Evolutionary conservation across 2,797 vertebrate species (phyloP).

Genomic region (Spinus pinus): DNA sequence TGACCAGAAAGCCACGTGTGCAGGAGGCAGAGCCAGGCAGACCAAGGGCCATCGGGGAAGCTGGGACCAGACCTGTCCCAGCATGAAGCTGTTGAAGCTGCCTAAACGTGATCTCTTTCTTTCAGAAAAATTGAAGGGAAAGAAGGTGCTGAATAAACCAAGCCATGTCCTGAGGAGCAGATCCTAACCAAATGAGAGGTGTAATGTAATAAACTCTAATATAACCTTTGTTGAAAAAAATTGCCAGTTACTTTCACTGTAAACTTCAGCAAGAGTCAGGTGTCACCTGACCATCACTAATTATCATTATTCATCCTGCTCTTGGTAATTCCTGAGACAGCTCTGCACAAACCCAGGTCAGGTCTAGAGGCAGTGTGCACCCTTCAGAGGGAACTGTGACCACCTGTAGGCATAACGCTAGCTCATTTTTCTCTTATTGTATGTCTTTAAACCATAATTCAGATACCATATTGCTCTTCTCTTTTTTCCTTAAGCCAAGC

Average conservation of each 20-base stretch:
- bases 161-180: not conserved
- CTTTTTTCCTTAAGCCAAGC: not conserved
- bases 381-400: not conserved
- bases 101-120: not conserved
- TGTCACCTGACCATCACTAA: not conserved
- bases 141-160: not conserved
- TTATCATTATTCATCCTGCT: not conserved
- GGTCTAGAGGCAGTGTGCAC: not conserved
- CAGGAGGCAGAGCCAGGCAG: not conserved
- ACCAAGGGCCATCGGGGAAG: not conserved
- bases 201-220: not conserved
- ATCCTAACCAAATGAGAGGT: not conserved
- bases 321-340: not conserved
- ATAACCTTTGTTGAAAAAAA: not conserved
- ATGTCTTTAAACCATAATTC: not conserved
- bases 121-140: not conserved
- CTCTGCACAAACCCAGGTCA: not conserved
- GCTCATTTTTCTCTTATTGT: not conserved
- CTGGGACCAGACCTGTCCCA: not conserved
- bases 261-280: not conserved
- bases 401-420: not conserved
- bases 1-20: not conserved
- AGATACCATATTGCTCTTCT: not conserved
- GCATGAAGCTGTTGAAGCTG: not conserved
- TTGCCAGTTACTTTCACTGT: not conserved